phyloP scores from a whole-genome alignment of 2,797 vertebrate genomes.

The Phrynocephalus forsythii region DNA sequence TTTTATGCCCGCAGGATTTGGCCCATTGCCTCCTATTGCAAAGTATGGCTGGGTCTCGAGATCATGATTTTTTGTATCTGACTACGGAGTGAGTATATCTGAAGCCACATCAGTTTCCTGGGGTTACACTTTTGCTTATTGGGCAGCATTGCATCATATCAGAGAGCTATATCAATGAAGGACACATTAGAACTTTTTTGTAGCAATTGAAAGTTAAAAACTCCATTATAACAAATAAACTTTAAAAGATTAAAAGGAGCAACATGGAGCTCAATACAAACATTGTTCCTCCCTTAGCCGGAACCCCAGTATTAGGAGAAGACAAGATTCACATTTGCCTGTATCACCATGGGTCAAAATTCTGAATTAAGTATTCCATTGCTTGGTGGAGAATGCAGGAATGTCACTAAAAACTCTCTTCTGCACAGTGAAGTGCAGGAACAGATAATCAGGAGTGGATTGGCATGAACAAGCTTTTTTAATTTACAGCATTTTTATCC shows the following conservation, averaged over 20 bases:
- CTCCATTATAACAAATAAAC: no score
- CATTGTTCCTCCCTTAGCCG: no score
- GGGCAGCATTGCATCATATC: not conserved
- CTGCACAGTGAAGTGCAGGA: conserved; percentile 53
- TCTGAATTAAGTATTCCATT: no score
- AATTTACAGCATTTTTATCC: not conserved
- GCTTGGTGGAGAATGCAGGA: not conserved
- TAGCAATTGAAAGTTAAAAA: no score
- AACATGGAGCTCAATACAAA: no score
- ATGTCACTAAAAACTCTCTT: conserved; percentile 33
- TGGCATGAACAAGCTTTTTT: conserved; percentile 11
- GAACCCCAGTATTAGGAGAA: no score
- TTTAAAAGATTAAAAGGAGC: no score
- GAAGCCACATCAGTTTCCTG: not conserved
- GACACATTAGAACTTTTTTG: no score
- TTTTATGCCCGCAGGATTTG: no score
- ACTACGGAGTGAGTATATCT: not conserved
- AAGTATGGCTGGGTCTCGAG: not conserved
- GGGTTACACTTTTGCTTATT: not conserved
- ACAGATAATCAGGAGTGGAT: conserved; percentile 23
- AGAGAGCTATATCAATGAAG: not conserved
- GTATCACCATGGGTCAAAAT: not conserved
- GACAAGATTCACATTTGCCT: no score
- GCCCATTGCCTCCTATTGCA: no score
- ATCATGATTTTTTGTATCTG: not conserved